Evolutionary conservation across 2,797 vertebrate genomes (phyloP), one percentile per base, ranked within the genome.

Genomic region (Heliangelus exortis): DNA sequence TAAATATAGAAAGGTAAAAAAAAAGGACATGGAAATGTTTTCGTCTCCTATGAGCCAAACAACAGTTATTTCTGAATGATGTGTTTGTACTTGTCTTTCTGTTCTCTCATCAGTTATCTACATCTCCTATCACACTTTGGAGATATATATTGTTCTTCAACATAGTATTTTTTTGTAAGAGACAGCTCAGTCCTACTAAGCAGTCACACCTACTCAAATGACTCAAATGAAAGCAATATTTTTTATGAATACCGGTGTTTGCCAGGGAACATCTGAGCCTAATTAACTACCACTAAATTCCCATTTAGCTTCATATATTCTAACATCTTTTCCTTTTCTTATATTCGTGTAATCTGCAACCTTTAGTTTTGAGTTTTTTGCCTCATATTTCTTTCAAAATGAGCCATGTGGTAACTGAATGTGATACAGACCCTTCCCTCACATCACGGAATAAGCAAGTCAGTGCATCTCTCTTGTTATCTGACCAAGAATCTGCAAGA

Each of bases 141-240:
- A 93, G 87, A 78, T 85, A 66, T 41, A 54, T 81, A 96, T 80
- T 95, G 82, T 94, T 96, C 89, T 87, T 89, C 91, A 89, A 78
- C 66, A 78, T 79, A 85, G 82, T 85, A 92, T 90, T 92, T 95
- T 89, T 84, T 73, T 81, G 39, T 85, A 87, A 81, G 45, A 94
- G 89, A 89, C 84, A 81, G 90, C 86, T 96, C 78, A 87, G 90
- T 81, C 87, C 90, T 91, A 83, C 94, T 83, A 85, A 89, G 94
- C 87, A 95, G 84, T 95, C 92, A 96, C 96, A 92, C 90, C 95
- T 85, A 95, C 91, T 80, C 90, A 92, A 93, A 78, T 93, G 93
- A 95, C 87, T 94, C 84, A 96, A 91, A 89, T 72, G 75, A 95
- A 95, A 96, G 87, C 79, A 85, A 22, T 89, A 92, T 78, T 85